Evolutionary conservation across 2,797 vertebrate genomes (phyloP).

Genomic region (Spinibarbus caldwelli): DNA sequence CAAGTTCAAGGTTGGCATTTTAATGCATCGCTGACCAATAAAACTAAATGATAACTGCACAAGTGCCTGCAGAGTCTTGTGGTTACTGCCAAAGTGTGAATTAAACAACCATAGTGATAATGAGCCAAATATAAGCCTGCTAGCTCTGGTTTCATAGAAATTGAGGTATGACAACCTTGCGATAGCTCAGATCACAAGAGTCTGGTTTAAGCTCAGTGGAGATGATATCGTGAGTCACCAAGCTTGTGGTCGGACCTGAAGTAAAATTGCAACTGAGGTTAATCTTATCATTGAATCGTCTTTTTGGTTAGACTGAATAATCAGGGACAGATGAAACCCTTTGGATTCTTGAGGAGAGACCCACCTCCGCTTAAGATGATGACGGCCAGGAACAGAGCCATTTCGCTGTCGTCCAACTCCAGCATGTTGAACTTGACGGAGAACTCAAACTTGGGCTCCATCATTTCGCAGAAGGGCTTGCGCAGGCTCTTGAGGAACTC

Average conservation of each 20-base stretch:
- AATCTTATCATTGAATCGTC: not conserved
- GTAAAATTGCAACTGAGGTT: conserved; percentile 17
- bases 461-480: conserved; percentile 94
- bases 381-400: conserved; percentile 97
- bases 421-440: conserved; percentile 97
- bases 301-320: not conserved
- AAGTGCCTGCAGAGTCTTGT: not conserved
- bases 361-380: conserved; percentile 99
- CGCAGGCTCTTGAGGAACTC: conserved; percentile 98
- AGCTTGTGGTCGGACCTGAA: conserved; percentile 5
- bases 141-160: no score
- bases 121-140: conserved; percentile 11
- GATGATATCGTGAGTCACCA: not conserved
- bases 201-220: not conserved
- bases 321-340: not conserved
- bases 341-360: conserved; percentile 49
- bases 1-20: conserved; percentile 70
- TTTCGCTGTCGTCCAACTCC: conserved; percentile 96
- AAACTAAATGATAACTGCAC: conserved; percentile 44
- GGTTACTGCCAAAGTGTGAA: not conserved
- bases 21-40: conserved; percentile 61
- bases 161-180: not conserved
- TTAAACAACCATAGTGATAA: conserved; percentile 26
- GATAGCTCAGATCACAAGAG: no score
- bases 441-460: conserved; percentile 99